Base-by-base conservation (phyloP, 2,888 invertebrate genomes). In the Hydroisotoma schaefferi region DNA sequence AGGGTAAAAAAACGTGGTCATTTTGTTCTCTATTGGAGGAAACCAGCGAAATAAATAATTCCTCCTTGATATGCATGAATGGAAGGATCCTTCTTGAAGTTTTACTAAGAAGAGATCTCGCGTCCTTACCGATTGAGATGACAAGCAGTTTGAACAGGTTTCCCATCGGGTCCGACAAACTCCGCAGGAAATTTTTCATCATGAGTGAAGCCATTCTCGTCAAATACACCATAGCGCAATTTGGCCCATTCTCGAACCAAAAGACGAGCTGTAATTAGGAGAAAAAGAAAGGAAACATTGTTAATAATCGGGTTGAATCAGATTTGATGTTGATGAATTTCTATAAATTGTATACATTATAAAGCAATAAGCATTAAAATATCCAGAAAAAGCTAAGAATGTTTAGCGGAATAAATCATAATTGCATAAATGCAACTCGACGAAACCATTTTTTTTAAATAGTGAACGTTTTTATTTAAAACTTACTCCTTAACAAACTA, bases 161-260 rank as follows among this genome's bases (percentile, higher is more conserved):
- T 69, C 55, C 68, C 71, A 63, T 65, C 60, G 20, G 61, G 57
- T 28, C 67, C 71, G 43, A 68, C 68, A 55, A 61, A 70, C 61
- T 68, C 68, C 15, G 67, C 65, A 37, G 76, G 76, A 67, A 75
- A 76, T 58, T 71, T 71, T 5, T 69, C 67, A 69, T 76, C 76
- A 44, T 65, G 67, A n/a, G 64, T 59, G 58, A 73, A 76, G 25
- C 77, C 76, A 59, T 77, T 76, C 66, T 79, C 79, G 61, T 78
- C 78, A 70, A 78, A 78, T 27, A 79, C 74, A 23, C 79, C 79
- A 74, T 78, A 79, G 23, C 78, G 75, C 52, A 77, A 75, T 60
- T 77, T 76, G 6, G 76, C 75, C 78, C 78, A 78, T 68, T 78
- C 76, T 59, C 72, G 66, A 38, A 72, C 67, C 63, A 72, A 63